A percentile compares a stretch with the other conserved stretches of the same genome.
Conservation (phyloP, 2,113 vertebrate genomes). For the Pelmatolapia mariae region DNA sequence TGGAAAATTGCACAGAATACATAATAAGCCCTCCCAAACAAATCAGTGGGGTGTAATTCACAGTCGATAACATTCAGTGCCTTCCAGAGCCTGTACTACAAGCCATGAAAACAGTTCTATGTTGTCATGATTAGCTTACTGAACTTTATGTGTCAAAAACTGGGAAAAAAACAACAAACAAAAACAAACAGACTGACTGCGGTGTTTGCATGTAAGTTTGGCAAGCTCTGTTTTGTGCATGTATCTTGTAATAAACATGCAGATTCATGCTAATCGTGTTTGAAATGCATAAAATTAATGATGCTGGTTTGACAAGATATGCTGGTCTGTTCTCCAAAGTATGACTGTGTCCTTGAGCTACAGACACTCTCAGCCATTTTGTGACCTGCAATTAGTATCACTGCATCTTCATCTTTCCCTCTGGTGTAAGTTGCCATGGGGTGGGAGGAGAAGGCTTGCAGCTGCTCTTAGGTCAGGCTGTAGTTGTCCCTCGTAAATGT, state of each 20-base stretch:
- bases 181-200: not conserved
- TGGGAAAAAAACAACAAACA: fast-evolving
- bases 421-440: not conserved
- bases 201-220: not conserved
- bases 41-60: constrained; percentile 38
- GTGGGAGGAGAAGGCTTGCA: not conserved
- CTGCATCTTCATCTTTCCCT: not conserved
- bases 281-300: not conserved
- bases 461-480: not conserved
- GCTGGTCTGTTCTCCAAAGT: not conserved
- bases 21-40: constrained; percentile 8
- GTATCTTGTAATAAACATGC: constrained; percentile 15
- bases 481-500: not conserved
- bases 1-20: constrained; percentile 41
- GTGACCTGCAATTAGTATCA: not conserved
- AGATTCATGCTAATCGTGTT: not conserved
- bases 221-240: not conserved
- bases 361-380: not conserved
- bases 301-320: not conserved
- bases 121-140: constrained; percentile 10
- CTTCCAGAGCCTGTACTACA: constrained; percentile 30
- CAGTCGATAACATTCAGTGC: constrained; percentile 59
- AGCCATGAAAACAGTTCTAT: constrained; percentile 36
- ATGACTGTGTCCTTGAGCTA: not conserved
- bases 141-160: not conserved